Evolutionary conservation across 35 echinoderm and acorn worm genomes (phyloP).

Genomic region (Apostichopus californicus): DNA sequence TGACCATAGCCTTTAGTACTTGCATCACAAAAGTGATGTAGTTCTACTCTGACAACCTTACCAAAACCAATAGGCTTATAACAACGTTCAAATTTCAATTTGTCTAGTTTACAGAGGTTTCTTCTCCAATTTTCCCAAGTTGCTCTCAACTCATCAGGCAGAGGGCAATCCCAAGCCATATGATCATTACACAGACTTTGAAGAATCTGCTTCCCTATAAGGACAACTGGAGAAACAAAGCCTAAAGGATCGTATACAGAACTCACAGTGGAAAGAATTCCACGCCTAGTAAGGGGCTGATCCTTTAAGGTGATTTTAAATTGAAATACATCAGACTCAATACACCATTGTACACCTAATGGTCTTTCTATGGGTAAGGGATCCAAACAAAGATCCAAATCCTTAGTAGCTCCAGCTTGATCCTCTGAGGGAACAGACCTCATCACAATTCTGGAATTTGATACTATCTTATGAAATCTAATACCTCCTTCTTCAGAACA

Average conservation of each 20-base stretch:
- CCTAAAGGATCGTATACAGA: constrained; percentile 75
- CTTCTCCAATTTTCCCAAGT: constrained; percentile 56
- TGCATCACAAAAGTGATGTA: constrained; percentile 70
- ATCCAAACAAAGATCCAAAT: constrained; percentile 45
- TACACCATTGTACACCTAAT: constrained; percentile 57
- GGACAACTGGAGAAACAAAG: constrained; percentile 62
- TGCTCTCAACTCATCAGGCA: constrained; percentile 22
- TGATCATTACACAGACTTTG: constrained; percentile 60
- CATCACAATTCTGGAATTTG: constrained; percentile 28
- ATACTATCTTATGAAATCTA: constrained; percentile 66
- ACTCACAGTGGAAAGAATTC: constrained; percentile 57
- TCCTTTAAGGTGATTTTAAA: constrained; percentile 41
- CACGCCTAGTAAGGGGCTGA: constrained; percentile 55
- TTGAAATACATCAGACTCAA: constrained; percentile 43
- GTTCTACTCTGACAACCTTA: constrained; percentile 7
- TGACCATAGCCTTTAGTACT: constrained; percentile 64
- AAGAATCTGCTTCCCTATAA: constrained; percentile 65
- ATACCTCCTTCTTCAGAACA: constrained; percentile 57
- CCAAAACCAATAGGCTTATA: neutral
- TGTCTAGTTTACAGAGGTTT: constrained; percentile 24
- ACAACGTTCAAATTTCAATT: constrained; percentile 33
- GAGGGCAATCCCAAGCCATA: constrained; percentile 65
- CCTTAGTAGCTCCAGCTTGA: neutral
- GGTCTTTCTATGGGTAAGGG: constrained; percentile 46
- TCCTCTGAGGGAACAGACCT: constrained; percentile 53